Evolutionary conservation across 2,113 vertebrate genomes (phyloP).

Genomic region (Helogale parvula): DNA sequence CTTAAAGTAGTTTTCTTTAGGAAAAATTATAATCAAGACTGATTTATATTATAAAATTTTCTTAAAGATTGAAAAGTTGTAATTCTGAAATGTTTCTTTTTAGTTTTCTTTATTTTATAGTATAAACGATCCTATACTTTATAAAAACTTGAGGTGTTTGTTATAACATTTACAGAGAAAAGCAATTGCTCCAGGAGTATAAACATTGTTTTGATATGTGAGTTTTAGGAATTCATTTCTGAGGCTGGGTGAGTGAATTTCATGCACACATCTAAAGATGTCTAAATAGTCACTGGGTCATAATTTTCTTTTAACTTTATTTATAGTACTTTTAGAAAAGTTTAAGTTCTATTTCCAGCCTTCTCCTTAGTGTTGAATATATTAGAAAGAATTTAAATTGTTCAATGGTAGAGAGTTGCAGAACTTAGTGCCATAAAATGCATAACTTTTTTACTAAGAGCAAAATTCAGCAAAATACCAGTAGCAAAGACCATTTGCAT

Average conservation of each 20-base stretch:
- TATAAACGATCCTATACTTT: not conserved
- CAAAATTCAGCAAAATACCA: constrained; percentile 72
- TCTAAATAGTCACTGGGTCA: not conserved
- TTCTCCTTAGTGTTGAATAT: not conserved
- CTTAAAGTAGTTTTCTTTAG: constrained; percentile 11
- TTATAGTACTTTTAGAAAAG: constrained; percentile 47
- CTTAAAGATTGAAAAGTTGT: not conserved
- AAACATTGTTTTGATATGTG: not conserved
- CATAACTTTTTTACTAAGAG: constrained; percentile 62
- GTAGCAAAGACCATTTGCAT: constrained; percentile 64
- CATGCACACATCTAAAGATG: not conserved
- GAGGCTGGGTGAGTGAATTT: not conserved
- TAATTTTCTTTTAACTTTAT: constrained; percentile 59
- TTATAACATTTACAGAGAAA: constrained; percentile 2
- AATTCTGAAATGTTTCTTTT: constrained; percentile 45
- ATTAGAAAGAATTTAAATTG: constrained; percentile 36
- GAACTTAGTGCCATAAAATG: constrained; percentile 32
- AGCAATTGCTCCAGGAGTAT: not conserved
- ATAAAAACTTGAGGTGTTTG: not conserved
- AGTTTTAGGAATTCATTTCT: constrained; percentile 56
- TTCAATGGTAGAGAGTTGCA: constrained; percentile 27
- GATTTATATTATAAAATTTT: not conserved
- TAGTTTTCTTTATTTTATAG: constrained; percentile 16
- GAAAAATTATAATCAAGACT: constrained; percentile 33
- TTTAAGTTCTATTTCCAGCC: not conserved